Evolutionary conservation across 2,113 vertebrate species (phyloP).

Genomic region (Nipponia nippon): DNA sequence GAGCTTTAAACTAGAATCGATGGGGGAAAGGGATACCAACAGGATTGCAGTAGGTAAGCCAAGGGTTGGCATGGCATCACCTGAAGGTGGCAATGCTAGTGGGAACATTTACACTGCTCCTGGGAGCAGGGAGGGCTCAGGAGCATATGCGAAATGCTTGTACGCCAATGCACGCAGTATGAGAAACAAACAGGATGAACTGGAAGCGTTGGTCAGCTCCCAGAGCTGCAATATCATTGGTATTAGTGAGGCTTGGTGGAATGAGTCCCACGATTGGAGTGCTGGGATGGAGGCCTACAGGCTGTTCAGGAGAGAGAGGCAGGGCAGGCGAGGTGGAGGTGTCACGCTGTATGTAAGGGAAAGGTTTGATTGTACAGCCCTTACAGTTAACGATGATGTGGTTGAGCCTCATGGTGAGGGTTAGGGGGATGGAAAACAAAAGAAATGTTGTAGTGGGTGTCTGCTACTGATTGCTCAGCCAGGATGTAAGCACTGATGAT

Average conservation of each 20-base stretch:
- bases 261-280: not conserved
- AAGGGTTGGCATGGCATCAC: not conserved
- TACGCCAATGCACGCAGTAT: not conserved
- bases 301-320: not conserved
- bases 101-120: not conserved
- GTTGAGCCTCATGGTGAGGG: not conserved
- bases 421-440: not conserved
- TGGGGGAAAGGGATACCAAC: not conserved
- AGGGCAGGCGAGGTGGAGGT: not conserved
- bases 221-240: not conserved
- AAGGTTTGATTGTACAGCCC: no score
- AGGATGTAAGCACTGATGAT: not conserved
- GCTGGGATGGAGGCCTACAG: not conserved
- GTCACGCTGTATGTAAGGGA: no score
- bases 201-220: not conserved
- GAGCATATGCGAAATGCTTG: not conserved
- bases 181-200: not conserved
- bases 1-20: not conserved
- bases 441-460: not conserved
- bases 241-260: not conserved
- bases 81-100: not conserved
- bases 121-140: not conserved
- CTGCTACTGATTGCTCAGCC: not conserved
- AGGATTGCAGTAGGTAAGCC: not conserved
- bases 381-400: not conserved